Conservation (phyloP, 2,888 invertebrate species). For the Agonopterix arenella region DNA sequence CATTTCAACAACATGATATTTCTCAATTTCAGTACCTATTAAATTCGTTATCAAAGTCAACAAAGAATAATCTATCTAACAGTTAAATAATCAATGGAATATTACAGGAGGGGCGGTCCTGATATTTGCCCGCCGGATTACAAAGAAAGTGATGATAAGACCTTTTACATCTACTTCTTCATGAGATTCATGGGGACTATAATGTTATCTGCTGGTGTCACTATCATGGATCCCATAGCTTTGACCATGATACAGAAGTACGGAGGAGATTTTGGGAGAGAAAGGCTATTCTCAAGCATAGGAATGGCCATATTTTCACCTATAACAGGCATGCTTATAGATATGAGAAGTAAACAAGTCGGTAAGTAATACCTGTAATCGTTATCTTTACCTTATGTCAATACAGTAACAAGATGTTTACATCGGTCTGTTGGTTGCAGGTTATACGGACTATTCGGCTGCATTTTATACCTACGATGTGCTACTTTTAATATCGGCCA, state of each 20-base stretch:
- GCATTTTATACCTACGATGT: slow-evolving; percentile 90
- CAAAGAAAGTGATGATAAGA: slow-evolving; percentile 84
- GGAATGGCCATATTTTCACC: slow-evolving; percentile 91
- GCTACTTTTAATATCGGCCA: slow-evolving; percentile 82
- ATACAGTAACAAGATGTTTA: slow-evolving; percentile 49
- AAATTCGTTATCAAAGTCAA: no score
- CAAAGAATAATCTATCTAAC: not conserved
- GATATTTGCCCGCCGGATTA: slow-evolving; percentile 88
- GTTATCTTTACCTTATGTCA: slow-evolving; percentile 60
- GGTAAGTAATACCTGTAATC: slow-evolving; percentile 54
- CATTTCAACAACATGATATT: no score
- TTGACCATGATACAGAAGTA: slow-evolving; percentile 90
- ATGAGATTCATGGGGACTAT: slow-evolving; percentile 88
- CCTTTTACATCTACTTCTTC: slow-evolving; percentile 90
- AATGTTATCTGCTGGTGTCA: slow-evolving; percentile 89
- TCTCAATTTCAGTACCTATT: no score
- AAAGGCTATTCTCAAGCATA: slow-evolving; percentile 86
- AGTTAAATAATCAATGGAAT: slow-evolving; percentile 33
- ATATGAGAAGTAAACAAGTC: slow-evolving; percentile 79
- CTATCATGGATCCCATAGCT: slow-evolving; percentile 92
- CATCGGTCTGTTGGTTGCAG: slow-evolving; percentile 66
- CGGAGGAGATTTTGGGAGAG: slow-evolving; percentile 88
- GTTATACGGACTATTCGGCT: slow-evolving; percentile 90
- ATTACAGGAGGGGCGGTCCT: slow-evolving; percentile 81
- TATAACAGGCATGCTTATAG: slow-evolving; percentile 86